These are phyloP conservation scores for Labia minor DNA, from an alignment of 2,888 invertebrate species.

Conservation along the genomic window DNA sequence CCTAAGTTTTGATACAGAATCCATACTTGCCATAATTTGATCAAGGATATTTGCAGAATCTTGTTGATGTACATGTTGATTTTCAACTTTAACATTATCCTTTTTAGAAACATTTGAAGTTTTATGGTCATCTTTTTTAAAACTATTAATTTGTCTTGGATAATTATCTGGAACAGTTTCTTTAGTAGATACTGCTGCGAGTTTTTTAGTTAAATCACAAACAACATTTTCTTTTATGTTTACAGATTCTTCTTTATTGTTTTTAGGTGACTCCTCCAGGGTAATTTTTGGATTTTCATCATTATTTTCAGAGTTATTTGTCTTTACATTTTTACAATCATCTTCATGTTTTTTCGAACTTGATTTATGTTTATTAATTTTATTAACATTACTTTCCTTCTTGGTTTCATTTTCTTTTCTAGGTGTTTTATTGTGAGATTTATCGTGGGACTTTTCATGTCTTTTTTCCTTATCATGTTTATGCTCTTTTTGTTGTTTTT, in stretches of 20 bases:
- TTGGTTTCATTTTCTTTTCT: constrained; percentile 16
- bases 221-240: constrained; percentile 20
- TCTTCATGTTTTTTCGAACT: constrained; percentile 6
- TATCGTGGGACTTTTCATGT: too few species aligned
- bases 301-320: background rate
- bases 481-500: constrained; percentile 22
- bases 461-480: constrained; percentile 22
- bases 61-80: constrained; percentile 17
- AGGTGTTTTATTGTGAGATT: too few species aligned
- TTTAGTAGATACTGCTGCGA: constrained; percentile 3
- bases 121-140: constrained; percentile 13
- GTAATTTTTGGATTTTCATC: background rate
- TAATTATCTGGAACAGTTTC: background rate
- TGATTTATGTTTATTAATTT: too few species aligned
- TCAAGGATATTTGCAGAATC: constrained; percentile 24
- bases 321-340: constrained; percentile 1
- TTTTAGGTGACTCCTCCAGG: background rate
- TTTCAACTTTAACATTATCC: constrained; percentile 21
- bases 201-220: constrained; percentile 18
- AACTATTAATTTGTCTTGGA: background rate
- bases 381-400: background rate
- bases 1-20: constrained; percentile 21
- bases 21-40: constrained; percentile 26
- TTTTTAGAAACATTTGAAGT: constrained; percentile 17
- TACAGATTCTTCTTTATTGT: background rate